A percentile compares a stretch with the other conserved stretches of the same genome.
Conservation (phyloP, 2,113 vertebrate species). For the Rhinogobius similis region DNA sequence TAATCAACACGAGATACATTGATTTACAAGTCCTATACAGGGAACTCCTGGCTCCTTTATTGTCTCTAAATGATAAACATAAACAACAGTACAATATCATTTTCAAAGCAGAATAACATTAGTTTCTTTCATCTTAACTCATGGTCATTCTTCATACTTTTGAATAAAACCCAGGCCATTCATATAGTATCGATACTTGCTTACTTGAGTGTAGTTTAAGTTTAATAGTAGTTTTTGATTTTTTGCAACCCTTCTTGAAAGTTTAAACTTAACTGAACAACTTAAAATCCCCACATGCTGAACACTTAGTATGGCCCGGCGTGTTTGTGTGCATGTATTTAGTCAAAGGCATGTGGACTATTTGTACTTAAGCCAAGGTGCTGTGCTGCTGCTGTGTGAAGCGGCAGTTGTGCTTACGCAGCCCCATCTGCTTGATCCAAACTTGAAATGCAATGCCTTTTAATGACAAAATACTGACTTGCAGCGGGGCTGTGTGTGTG, state of each 20-base stretch:
- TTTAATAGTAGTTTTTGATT: too few relatives aligned
- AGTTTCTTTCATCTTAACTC: background rate
- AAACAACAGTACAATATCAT: background rate
- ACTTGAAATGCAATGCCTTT: slow-evolving; percentile 74
- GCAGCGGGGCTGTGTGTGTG: slow-evolving; percentile 40
- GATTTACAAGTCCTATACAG: too few relatives aligned
- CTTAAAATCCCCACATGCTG: background rate
- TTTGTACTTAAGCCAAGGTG: slow-evolving; percentile 67
- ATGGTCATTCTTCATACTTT: background rate
- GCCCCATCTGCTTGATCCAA: slow-evolving; percentile 73
- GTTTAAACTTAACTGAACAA: background rate
- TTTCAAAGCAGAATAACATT: background rate
- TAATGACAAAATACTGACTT: slow-evolving; percentile 74
- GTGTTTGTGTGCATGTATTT: slow-evolving; percentile 36
- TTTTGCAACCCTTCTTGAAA: background rate
- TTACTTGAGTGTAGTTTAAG: too few relatives aligned
- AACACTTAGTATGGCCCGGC: background rate
- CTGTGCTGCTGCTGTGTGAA: slow-evolving; percentile 63
- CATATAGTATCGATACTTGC: too few relatives aligned
- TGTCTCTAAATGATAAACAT: background rate
- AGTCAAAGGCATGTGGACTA: slow-evolving; percentile 55
- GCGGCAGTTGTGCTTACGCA: slow-evolving; percentile 64
- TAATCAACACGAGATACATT: background rate
- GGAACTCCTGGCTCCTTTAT: too few relatives aligned
- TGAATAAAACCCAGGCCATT: background rate